A percentile compares a stretch with the other conserved stretches of the same genome.
Evolutionary conservation across 2,888 invertebrate species (phyloP).

Genomic region (Matsumyia berberina): DNA sequence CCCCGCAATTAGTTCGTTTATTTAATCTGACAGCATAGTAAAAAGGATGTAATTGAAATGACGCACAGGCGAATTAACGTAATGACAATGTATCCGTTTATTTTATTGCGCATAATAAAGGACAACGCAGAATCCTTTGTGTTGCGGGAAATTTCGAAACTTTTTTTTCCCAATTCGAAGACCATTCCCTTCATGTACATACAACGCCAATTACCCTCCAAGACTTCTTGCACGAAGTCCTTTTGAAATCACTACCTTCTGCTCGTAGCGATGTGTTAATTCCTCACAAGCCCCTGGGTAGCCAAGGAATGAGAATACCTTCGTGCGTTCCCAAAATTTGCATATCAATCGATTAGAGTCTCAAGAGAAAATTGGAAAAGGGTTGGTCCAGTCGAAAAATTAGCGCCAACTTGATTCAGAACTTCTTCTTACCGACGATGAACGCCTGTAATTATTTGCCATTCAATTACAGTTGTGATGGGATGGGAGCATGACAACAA

Average conservation of each 20-base stretch:
- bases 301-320: slow-evolving; percentile 13
- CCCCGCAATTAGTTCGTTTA: slow-evolving; percentile 67
- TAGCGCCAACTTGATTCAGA: slow-evolving; percentile 60
- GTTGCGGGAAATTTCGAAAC: slow-evolving; percentile 38
- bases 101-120: slow-evolving; percentile 70
- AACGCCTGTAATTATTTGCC: slow-evolving; percentile 70
- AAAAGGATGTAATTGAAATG: slow-evolving; percentile 57
- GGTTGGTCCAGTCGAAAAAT: slow-evolving; percentile 67
- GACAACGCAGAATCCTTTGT: slow-evolving; percentile 62
- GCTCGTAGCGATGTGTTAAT: slow-evolving; percentile 58
- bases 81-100: slow-evolving; percentile 71
- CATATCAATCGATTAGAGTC: slow-evolving; percentile 69
- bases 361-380: slow-evolving; percentile 62
- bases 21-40: slow-evolving; percentile 48
- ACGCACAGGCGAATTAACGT: slow-evolving; percentile 66
- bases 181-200: not conserved
- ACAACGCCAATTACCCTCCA: slow-evolving; percentile 42
- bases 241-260: slow-evolving; percentile 62
- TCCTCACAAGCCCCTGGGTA: slow-evolving; percentile 44
- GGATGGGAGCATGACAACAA: slow-evolving; percentile 40
- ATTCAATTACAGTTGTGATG: slow-evolving; percentile 63
- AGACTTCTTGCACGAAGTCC: slow-evolving; percentile 37
- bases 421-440: slow-evolving; percentile 48
- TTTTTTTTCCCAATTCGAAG: slow-evolving; percentile 8
- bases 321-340: slow-evolving; percentile 49